phyloP scores from a whole-genome alignment of 1,140 invertebrate species.

The Melanaphis sacchari region DNA sequence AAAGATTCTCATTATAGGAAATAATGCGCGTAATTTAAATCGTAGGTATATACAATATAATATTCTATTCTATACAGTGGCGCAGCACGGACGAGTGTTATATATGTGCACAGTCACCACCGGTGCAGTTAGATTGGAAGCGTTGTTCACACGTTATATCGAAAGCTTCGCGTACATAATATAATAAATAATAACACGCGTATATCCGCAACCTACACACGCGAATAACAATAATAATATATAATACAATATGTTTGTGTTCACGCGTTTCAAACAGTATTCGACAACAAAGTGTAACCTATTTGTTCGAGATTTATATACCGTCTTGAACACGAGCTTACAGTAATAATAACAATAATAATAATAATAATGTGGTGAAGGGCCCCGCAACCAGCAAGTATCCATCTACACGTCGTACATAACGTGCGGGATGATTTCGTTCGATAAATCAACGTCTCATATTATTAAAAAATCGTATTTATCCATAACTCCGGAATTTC shows the following conservation, averaged over 20 bases:
- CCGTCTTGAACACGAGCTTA: not conserved
- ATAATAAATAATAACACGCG: not conserved
- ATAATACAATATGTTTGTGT: not conserved
- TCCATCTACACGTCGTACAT: not conserved
- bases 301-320: not conserved
- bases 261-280: not conserved
- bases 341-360: not conserved
- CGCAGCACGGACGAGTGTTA: not conserved
- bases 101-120: not conserved
- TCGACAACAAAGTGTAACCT: not conserved
- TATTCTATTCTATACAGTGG: not conserved
- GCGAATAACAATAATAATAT: not conserved
- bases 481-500: constrained; percentile 26
- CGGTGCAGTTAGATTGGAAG: not conserved
- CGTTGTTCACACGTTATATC: not conserved
- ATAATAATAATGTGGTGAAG: not conserved
- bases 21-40: not conserved
- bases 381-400: not conserved
- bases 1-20: not conserved
- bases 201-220: not conserved
- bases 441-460: not conserved
- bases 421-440: not conserved
- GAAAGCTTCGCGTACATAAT: not conserved
- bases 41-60: not conserved
- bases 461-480: not conserved